Percentiles rank a stretch among this genome's conserved stretches.
Conservation (phyloP, 2,888 invertebrate genomes). For the Ischnura elegans region DNA sequence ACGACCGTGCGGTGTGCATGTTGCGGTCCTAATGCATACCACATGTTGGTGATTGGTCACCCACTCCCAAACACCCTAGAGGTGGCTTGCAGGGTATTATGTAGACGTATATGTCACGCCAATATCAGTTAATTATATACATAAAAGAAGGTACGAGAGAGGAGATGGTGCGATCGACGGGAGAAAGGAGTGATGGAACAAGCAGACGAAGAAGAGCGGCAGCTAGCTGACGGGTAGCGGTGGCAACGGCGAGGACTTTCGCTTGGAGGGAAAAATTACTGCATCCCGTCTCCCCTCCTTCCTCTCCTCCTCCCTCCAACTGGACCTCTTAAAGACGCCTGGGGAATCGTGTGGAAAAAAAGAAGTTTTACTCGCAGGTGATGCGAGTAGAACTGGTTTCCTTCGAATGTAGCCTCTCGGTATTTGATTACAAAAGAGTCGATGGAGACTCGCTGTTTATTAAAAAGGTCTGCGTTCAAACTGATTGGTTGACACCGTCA, state of each 20-base stretch:
- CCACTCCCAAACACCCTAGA: no score
- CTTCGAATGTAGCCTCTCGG: background rate
- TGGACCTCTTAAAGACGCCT: background rate
- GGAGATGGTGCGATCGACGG: background rate
- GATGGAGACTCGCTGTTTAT: conserved; percentile 5
- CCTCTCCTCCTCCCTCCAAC: background rate
- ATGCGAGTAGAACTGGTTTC: conserved; percentile 60
- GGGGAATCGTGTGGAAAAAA: conserved; percentile 43
- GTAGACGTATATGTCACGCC: no score
- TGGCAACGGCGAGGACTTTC: background rate
- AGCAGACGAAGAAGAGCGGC: background rate
- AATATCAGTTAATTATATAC: no score
- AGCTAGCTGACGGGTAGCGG: background rate
- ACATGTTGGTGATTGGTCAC: no score
- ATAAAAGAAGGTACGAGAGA: background rate
- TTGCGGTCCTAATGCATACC: no score
- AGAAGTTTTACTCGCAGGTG: conserved; percentile 48
- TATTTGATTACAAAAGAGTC: conserved; percentile 20
- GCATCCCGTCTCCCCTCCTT: background rate
- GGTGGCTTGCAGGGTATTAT: no score
- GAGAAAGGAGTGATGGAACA: background rate
- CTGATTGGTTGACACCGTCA: background rate
- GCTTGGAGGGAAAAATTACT: conserved; percentile 3
- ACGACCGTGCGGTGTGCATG: no score
- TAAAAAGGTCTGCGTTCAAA: background rate